phyloP scores from a whole-genome alignment of 2,888 invertebrate genomes.

The Hypomecis punctinalis region DNA sequence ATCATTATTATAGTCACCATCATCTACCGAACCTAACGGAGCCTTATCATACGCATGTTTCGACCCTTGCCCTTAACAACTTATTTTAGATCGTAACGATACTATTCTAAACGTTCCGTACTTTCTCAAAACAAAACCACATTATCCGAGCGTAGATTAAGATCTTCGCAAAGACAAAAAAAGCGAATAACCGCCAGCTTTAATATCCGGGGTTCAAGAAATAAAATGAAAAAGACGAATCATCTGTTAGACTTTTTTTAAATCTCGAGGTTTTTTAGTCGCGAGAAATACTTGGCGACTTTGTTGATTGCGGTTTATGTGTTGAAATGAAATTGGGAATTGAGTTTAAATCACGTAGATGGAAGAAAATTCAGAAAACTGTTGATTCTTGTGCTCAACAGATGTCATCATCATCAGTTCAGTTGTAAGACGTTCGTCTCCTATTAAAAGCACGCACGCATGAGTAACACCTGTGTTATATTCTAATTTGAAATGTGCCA shows the following conservation, averaged over 20 bases:
- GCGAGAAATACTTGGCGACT: conserved; percentile 22
- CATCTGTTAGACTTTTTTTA: conserved; percentile 24
- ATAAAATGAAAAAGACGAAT: conserved; percentile 32
- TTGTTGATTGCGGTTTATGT: conserved; percentile 12
- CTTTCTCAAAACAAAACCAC: conserved; percentile 32
- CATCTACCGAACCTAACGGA: no score
- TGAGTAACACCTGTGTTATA: no score
- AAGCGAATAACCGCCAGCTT: conserved; percentile 32
- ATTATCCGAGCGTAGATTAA: conserved; percentile 36
- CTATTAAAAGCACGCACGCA: no score
- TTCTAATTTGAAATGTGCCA: no score
- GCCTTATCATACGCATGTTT: no score
- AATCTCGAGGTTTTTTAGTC: conserved; percentile 10
- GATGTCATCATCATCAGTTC: no score
- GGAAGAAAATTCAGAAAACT: no score
- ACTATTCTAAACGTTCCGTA: conserved; percentile 6
- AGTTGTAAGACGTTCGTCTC: no score
- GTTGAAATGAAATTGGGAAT: neutral
- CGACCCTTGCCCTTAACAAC: no score
- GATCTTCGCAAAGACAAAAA: conserved; percentile 36
- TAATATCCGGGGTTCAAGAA: conserved; percentile 39
- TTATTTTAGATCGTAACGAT: neutral
- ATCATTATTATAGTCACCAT: no score
- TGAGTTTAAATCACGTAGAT: neutral
- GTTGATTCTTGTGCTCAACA: no score